Percentiles rank a stretch among this genome's conserved stretches.
These are phyloP conservation scores for Lucilia cuprina DNA, from an alignment of 1,140 invertebrate genomes.

Conservation along the genomic window DNA sequence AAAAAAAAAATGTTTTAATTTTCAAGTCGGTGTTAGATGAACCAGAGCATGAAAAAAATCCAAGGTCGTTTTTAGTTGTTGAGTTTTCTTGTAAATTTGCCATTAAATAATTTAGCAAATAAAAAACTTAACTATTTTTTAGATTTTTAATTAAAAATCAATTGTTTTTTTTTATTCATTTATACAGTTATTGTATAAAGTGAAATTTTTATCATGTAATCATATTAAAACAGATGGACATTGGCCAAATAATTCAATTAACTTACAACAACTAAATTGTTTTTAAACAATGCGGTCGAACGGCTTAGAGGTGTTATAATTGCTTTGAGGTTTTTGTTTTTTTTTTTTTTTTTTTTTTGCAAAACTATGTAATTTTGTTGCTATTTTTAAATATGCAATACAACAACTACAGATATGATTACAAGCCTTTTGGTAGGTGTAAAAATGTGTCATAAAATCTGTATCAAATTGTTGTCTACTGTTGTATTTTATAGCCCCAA, in stretches of 20 bases:
- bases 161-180: not conserved
- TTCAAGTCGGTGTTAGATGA: not conserved
- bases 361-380: too few species aligned
- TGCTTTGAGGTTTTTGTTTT: not conserved
- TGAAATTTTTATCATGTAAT: constrained; percentile 3
- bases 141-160: too few species aligned
- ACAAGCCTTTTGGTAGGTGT: not conserved
- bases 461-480: not conserved
- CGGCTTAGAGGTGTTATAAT: not conserved
- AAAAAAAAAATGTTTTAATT: not conserved
- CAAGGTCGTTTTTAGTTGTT: not conserved
- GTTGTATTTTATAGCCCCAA: too few species aligned
- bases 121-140: too few species aligned
- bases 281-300: not conserved
- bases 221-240: not conserved
- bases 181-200: not conserved
- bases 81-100: not conserved
- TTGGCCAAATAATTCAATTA: not conserved
- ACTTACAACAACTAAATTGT: not conserved
- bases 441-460: not conserved
- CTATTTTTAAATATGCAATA: too few species aligned
- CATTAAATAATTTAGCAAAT: not conserved
- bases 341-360: too few species aligned
- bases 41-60: constrained; percentile 5
- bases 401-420: not conserved